Percentiles rank a stretch among this genome's conserved stretches.
Conservation (phyloP, 2,888 invertebrate species). For the Oscheius sp. region DNA sequence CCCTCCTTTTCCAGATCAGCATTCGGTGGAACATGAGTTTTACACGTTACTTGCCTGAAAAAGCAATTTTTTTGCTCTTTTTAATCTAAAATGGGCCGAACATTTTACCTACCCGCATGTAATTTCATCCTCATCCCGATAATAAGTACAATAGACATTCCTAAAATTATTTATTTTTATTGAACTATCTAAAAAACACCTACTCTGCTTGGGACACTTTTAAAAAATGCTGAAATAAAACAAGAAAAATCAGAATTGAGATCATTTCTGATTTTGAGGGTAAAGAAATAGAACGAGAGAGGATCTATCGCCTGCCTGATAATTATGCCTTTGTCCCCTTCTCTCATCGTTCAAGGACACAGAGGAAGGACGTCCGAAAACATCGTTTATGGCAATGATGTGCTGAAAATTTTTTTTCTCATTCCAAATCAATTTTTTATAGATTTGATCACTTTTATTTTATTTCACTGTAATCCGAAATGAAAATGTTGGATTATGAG, state of each 20-base stretch:
- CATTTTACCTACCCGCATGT: conserved; percentile 64
- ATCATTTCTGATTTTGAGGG: conserved; percentile 6
- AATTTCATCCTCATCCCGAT: conserved; percentile 67
- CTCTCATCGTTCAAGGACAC: neutral
- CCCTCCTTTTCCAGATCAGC: conserved; percentile 60
- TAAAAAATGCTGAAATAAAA: neutral
- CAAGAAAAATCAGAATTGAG: conserved; percentile 11
- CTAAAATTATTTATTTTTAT: conserved; percentile 44
- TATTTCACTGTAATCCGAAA: too few relatives aligned
- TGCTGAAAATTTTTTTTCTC: too few relatives aligned
- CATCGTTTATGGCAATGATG: too few relatives aligned
- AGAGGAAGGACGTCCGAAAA: too few relatives aligned
- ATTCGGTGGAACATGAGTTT: conserved; percentile 61
- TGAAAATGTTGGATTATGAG: too few relatives aligned
- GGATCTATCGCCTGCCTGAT: conserved; percentile 24
- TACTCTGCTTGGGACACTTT: conserved; percentile 17
- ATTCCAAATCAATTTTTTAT: too few relatives aligned
- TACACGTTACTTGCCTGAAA: conserved; percentile 65
- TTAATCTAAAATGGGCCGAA: too few relatives aligned
- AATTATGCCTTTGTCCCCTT: conserved; percentile 30
- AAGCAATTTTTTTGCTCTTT: neutral
- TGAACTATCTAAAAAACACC: neutral
- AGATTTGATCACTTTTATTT: too few relatives aligned
- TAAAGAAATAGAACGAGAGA: conserved; percentile 4
- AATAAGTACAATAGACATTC: conserved; percentile 69